These are phyloP conservation scores for Epinephelus fuscoguttatus DNA, from an alignment of 2,113 vertebrate genomes.

Conservation along the genomic window DNA sequence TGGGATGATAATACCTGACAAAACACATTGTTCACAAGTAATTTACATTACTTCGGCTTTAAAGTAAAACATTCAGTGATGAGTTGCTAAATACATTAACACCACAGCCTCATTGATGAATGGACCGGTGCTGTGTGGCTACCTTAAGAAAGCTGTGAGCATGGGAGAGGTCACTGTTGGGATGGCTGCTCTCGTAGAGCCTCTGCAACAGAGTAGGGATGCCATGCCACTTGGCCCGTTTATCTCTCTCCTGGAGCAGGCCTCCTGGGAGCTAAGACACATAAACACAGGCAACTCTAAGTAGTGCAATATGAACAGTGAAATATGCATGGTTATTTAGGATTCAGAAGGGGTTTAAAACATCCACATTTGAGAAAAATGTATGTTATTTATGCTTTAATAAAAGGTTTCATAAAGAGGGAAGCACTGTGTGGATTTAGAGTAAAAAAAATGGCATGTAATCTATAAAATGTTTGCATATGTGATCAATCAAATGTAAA, in stretches of 20 bases:
- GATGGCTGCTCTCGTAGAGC: conserved; percentile 93
- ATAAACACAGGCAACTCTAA: conserved; percentile 15
- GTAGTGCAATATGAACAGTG: neutral
- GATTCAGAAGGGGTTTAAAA: neutral
- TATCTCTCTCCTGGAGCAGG: conserved; percentile 94
- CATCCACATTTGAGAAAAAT: neutral
- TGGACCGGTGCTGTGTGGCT: conserved; percentile 32
- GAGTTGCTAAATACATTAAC: neutral
- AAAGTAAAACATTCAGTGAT: neutral
- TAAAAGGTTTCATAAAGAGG: neutral
- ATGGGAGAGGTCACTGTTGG: conserved; percentile 94
- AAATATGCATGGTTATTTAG: neutral
- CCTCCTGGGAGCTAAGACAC: conserved; percentile 89
- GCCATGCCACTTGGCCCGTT: conserved; percentile 95
- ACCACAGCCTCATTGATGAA: neutral
- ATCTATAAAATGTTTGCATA: neutral
- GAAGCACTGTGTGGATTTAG: neutral
- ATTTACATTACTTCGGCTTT: neutral
- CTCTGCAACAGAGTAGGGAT: conserved; percentile 94
- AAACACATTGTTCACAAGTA: neutral
- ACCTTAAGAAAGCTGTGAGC: conserved; percentile 97
- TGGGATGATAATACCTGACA: conserved; percentile 94
- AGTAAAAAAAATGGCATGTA: neutral
- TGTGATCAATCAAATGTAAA: neutral
- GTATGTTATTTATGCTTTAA: neutral